These are phyloP conservation scores for Notoglanidium macrostoma DNA, from an alignment of 2,797 vertebrate genomes.

Conservation along the genomic window DNA sequence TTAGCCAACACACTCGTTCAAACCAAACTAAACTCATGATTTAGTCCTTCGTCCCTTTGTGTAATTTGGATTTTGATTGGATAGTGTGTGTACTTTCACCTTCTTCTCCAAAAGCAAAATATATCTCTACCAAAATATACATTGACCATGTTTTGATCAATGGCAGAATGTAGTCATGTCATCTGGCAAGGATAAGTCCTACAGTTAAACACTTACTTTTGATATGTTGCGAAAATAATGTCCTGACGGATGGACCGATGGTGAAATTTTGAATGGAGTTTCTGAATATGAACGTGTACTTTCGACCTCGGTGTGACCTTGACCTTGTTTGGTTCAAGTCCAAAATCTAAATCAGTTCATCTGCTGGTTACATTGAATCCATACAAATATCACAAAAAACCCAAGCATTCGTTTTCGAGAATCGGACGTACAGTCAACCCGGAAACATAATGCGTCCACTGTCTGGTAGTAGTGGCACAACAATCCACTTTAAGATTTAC, in stretches of 20 bases:
- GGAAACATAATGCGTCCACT: neutral
- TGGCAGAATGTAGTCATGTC: neutral
- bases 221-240: neutral
- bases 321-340: neutral
- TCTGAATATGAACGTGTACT: neutral
- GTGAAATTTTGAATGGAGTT: neutral
- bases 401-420: neutral
- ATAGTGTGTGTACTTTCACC: no score
- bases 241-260: no score
- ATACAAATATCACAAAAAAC: neutral
- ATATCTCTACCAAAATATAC: neutral
- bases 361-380: neutral
- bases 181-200: neutral
- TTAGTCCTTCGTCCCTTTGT: neutral
- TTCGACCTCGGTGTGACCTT: slow-evolving; percentile 1
- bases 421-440: neutral
- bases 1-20: neutral
- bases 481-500: neutral
- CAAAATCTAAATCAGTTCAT: neutral
- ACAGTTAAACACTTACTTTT: no score
- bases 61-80: neutral
- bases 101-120: neutral
- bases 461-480: neutral
- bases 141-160: neutral
- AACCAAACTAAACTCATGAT: neutral